Base-by-base conservation (phyloP, 2,888 invertebrate genomes). In the Nomada goodeniana region DNA sequence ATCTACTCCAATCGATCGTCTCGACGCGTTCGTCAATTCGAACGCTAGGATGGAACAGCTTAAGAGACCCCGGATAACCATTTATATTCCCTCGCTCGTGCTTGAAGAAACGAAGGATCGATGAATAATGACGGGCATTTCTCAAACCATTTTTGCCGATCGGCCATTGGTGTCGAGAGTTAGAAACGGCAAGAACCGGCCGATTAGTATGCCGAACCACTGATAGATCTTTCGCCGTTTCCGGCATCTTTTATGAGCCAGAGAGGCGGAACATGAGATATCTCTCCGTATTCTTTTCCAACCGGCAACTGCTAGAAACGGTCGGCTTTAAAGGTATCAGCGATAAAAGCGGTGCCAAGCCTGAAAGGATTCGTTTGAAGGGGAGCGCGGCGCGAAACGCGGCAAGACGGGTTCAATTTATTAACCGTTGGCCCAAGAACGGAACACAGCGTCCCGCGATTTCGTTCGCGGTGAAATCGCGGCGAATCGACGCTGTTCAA, bases 321-420 rank as follows among this genome's bases (percentile, higher is more conserved):
- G 68, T 52, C 78, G 71, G 76, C 76, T 80, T 79, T 80, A 81
- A 76, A 82, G 85, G 84, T 85, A 87, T 85, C 86, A 69, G 80
- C 80, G 86, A 86, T 87, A 87, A 86, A 87, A 86, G 85, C 86
- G 73, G 73, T 86, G 83, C 81, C 84, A 79, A 75, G 75, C 71
- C 79, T 64, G 75, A 84, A 84, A 87, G 83, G 80, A 86, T 87
- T 84, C 86, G 80, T 78, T 84, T 82, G 86, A 82, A 80, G 75
- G 71, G 57, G 69, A 73, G 36, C 79, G 57, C 64, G 83, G 42
- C 76, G 83, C 76, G 83, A 79, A 87, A 78, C 79, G 77, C 23
- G 23, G 23, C 23, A 23, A 23, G 76, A 13, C 59, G 75, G 75
- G 72, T 77, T 84, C 85, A 77, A 85, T 83, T 85, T 69, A 74